phyloP scores from a whole-genome alignment of 2,888 invertebrate species.

The Cremastinae sp. region DNA sequence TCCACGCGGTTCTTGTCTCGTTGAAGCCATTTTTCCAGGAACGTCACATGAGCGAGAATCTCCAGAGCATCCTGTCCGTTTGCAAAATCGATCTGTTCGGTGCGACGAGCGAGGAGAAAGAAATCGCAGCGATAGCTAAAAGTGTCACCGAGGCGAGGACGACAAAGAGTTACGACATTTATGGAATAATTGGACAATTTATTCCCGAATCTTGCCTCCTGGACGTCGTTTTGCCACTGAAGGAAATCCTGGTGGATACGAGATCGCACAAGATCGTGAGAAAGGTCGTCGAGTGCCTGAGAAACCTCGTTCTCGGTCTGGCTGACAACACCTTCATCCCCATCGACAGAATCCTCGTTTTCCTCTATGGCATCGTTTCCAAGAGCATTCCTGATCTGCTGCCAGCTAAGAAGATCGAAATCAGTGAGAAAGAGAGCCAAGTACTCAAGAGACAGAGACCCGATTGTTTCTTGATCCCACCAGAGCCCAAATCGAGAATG shows the following conservation, averaged over 20 bases:
- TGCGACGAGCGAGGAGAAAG: conserved; percentile 93
- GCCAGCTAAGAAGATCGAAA: conserved; percentile 81
- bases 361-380: conserved; percentile 90
- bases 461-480: conserved; percentile 90
- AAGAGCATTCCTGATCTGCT: conserved; percentile 89
- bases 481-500: conserved; percentile 86
- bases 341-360: conserved; percentile 87
- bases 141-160: conserved; percentile 92
- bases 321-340: conserved; percentile 90
- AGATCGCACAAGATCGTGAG: conserved; percentile 90
- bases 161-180: conserved; percentile 92
- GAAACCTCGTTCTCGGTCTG: conserved; percentile 90
- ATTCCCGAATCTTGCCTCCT: conserved; percentile 89
- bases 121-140: conserved; percentile 90
- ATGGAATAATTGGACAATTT: conserved; percentile 90
- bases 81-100: conserved; percentile 95
- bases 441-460: conserved; percentile 83
- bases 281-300: conserved; percentile 91
- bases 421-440: conserved; percentile 79
- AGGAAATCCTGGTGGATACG: conserved; percentile 88
- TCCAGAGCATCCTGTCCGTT: conserved; percentile 89
- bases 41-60: conserved; percentile 90
- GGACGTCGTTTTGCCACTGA: conserved; percentile 90
- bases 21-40: conserved; percentile 87
- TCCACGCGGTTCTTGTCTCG: conserved; percentile 90